Base-by-base conservation (phyloP, 2,888 invertebrate genomes). In the Oegoconia quadripuncta region DNA sequence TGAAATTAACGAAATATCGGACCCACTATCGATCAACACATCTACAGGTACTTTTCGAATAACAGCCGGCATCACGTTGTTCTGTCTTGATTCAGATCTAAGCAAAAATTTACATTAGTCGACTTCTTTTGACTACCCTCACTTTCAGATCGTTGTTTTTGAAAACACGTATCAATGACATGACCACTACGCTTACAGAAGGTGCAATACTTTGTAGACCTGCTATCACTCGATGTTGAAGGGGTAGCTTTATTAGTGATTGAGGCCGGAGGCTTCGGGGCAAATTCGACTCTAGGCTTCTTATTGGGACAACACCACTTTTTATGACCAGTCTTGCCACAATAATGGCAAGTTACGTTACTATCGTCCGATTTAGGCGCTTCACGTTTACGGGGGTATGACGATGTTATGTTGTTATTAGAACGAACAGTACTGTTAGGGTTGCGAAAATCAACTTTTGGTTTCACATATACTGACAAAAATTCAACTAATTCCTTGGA, bases 11-110 rank as follows among this genome's bases (percentile, higher is more conserved):
- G 52, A 52, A 0, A 50, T 30, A n/a, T n/a, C n/a, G 18, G 52
- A 42, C 3, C 54, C 53, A 20, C 48, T 57, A 40, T 58, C 55
- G 11, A 54, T 55, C 5, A 58, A 29, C 1, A 52, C 43, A 13
- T 54, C 53, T 0, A 46, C 28, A 0, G 55, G 50, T 3, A 54
- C 29, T 2, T 48, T 44, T 0, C 42, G n/a, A 6, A 50, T 3
- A 1, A 47, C 37, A 0, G 46, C 46, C 0, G 42, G 20, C 8
- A 27, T 40, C 0, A 48, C 27, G 20, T 51, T 46, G 15, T n/a
- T 40, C 5, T 17, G 39, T 1, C 6, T 9, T 13, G 6, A 12
- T 5, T n/a, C 13, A 2, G 14, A 22, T 43, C 42, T 1, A 43
- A 25, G 4, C 14, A 28, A 3, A 3, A 28, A 18, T 43, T 46